Percentiles rank a stretch among this genome's conserved stretches.
phyloP scores from a whole-genome alignment of 1,140 invertebrate species.

The Cotesia typhae region DNA sequence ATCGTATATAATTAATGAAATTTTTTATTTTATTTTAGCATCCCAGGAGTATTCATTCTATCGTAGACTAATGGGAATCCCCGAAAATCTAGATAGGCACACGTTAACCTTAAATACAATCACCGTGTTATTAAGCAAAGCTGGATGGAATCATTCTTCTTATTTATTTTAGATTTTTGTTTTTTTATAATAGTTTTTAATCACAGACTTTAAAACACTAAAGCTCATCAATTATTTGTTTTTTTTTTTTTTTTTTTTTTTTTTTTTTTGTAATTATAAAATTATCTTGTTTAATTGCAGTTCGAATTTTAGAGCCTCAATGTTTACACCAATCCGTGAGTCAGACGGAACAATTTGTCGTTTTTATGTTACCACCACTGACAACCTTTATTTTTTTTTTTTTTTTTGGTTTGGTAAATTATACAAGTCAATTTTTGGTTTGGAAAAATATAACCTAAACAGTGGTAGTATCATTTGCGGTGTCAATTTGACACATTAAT shows the following conservation, averaged over 20 bases:
- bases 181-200: conserved; percentile 26
- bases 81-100: conserved; percentile 53
- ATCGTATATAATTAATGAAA: neutral
- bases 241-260: conserved; percentile 7
- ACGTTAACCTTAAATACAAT: conserved; percentile 62
- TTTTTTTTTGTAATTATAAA: conserved; percentile 14
- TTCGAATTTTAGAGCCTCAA: conserved; percentile 22
- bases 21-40: neutral
- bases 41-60: conserved; percentile 9
- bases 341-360: conserved; percentile 27
- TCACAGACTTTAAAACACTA: conserved; percentile 28
- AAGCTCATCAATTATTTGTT: conserved; percentile 3
- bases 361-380: conserved; percentile 14
- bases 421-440: neutral
- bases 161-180: conserved; percentile 45
- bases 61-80: conserved; percentile 18
- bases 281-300: conserved; percentile 20
- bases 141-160: conserved; percentile 60
- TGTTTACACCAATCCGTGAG: conserved; percentile 27
- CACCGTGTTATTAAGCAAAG: conserved; percentile 59
- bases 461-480: no score
- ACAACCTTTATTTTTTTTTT: conserved; percentile 8
- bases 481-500: no score
- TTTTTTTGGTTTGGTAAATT: neutral
- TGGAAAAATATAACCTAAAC: neutral